These are phyloP conservation scores for Drosophila cyrtoloma DNA, from an alignment of 2,888 invertebrate genomes.

Conservation along the genomic window DNA sequence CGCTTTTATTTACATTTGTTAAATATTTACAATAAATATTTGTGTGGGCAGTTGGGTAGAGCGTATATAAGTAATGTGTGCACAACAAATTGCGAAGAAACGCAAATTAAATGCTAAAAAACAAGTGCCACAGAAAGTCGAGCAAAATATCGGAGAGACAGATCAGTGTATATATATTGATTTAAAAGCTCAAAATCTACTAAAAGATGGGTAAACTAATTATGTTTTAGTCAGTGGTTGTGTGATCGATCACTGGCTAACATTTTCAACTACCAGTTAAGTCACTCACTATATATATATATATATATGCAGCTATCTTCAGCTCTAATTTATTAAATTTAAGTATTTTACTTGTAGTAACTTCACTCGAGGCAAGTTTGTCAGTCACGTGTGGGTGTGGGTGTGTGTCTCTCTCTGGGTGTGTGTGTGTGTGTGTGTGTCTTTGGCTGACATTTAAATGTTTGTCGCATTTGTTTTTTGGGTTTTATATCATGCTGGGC, in stretches of 20 bases:
- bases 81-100: constrained; percentile 16
- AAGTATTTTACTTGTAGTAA: constrained; percentile 21
- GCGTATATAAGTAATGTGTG: constrained; percentile 4
- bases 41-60: constrained; percentile 26
- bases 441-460: constrained; percentile 43
- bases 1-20: constrained; percentile 71
- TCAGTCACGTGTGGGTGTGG: not conserved
- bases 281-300: not conserved
- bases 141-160: not conserved
- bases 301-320: constrained; percentile 1
- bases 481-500: constrained; percentile 19
- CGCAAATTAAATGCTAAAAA: constrained; percentile 25
- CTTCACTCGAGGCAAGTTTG: constrained; percentile 11
- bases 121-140: not conserved
- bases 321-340: constrained; percentile 27
- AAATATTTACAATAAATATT: constrained; percentile 66
- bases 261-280: no score
- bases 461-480: constrained; percentile 30
- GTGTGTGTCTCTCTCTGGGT: not conserved
- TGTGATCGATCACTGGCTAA: no score
- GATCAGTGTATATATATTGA: not conserved
- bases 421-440: not conserved
- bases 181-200: not conserved
- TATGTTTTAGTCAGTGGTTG: not conserved
- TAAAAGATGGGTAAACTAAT: not conserved